Evolutionary conservation across 2,113 vertebrate genomes (phyloP), one percentile per base, ranked within the genome.

Genomic region (Dromaius novaehollandiae): DNA sequence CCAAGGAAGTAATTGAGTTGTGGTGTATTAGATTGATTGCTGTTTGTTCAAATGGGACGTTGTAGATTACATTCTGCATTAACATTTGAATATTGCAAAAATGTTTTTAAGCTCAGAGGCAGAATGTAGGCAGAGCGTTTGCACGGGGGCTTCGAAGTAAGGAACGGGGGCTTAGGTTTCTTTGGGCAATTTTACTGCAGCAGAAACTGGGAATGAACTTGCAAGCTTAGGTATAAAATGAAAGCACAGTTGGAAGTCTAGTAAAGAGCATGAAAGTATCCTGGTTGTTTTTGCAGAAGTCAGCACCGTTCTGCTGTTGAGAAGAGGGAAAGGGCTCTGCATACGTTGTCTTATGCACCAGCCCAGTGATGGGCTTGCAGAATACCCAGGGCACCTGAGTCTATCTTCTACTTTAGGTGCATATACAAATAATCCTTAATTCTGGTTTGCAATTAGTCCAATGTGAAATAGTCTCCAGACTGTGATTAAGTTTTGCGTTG

Each of bases 31-130:
- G 82, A 66, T 18, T 95, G 94, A 93, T 90, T 96, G 94, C 90
- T 97, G 69, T 90, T 96, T 95, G 95, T 95, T 94, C 79, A 75
- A 64, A 53, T n/a, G 82, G 56, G 68, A 78, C 12, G 22, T 50
- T 44, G 82, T 40, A 46, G 82, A 74, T 68, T 42, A 19, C 28
- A 17, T 63, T 73, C 89, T 46, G 46, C 73, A 64, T 83, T 75
- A 78, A 50, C 77, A 70, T 56, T 42, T 88, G 86, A 84, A 84
- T 79, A 24, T 34, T 75, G 75, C 83, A 91, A 60, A 74, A n/a
- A 53, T 44, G 82, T 44, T 58, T 26, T 46, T 28, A 48, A 70
- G 44, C 66, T 80, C 53, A 13, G 65, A 70, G 75, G 36, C 50
- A 32, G 76, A 61, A 48, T 0, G 6, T 10, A 48, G 93, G 87